Conservation (phyloP, 2,888 invertebrate genomes). For the Drosophila rellima region DNA sequence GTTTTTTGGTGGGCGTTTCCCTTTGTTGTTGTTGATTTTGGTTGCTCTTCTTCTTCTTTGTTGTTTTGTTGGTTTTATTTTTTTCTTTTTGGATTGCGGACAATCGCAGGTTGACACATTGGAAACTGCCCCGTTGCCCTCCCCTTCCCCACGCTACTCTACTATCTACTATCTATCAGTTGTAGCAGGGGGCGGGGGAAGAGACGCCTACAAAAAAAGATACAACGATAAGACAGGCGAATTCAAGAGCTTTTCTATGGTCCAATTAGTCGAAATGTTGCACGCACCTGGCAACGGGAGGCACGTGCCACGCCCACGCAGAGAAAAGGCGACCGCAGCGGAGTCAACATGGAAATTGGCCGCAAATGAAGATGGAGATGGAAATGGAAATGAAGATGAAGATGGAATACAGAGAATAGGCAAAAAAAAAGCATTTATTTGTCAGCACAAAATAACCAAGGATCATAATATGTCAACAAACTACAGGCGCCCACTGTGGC, state of each 20-base stretch:
- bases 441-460: slow-evolving; percentile 80
- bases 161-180: too few species aligned
- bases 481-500: slow-evolving; percentile 19
- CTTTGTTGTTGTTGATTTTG: slow-evolving; percentile 35
- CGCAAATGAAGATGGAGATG: slow-evolving; percentile 26
- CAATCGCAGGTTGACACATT: slow-evolving; percentile 50
- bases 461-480: slow-evolving; percentile 80
- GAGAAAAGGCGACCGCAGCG: slow-evolving; percentile 31
- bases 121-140: background rate
- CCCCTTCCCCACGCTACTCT: background rate
- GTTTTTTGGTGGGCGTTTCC: slow-evolving; percentile 60
- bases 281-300: slow-evolving; percentile 51
- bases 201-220: slow-evolving; percentile 45
- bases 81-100: slow-evolving; percentile 30
- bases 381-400: slow-evolving; percentile 34
- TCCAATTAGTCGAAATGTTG: slow-evolving; percentile 52
- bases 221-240: slow-evolving; percentile 25
- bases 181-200: background rate
- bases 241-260: slow-evolving; percentile 29
- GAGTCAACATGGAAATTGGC: slow-evolving; percentile 38
- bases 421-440: slow-evolving; percentile 75
- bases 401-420: slow-evolving; percentile 26
- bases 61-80: slow-evolving; percentile 21
- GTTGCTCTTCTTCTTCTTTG: slow-evolving; percentile 15
- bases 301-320: slow-evolving; percentile 21